Conservation (phyloP, 2,113 vertebrate species). For the Peromyscus polionotus region DNA sequence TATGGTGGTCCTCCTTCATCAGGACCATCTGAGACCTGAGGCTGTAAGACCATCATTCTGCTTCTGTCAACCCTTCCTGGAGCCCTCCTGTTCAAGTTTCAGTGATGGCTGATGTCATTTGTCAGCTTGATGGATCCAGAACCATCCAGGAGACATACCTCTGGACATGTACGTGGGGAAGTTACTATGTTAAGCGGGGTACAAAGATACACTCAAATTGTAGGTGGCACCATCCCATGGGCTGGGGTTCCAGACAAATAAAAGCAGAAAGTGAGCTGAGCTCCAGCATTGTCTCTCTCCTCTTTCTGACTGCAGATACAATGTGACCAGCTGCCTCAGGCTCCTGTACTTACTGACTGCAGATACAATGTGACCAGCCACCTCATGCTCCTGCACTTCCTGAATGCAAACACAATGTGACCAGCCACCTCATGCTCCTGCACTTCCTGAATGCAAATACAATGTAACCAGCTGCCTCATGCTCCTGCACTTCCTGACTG, state of each 20-base stretch:
- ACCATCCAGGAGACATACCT: not conserved
- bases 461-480: fast-evolving
- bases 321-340: not conserved
- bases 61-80: not conserved
- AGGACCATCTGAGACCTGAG: not conserved
- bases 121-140: not conserved
- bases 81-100: fast-evolving
- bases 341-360: not conserved
- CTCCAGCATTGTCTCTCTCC: not conserved
- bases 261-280: not conserved
- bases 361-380: not conserved
- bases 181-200: not conserved
- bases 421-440: too few species aligned
- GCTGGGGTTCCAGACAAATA: not conserved
- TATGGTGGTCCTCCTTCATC: fast-evolving
- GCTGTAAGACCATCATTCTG: not conserved
- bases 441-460: too few species aligned
- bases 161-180: not conserved
- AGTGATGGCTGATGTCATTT: fast-evolving
- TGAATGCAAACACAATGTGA: too few species aligned
- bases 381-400: too few species aligned
- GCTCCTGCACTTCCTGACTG: not conserved
- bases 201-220: not conserved
- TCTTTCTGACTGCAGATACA: not conserved
- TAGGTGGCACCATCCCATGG: not conserved